phyloP scores from a whole-genome alignment of 2,888 invertebrate genomes.

The Synergus laeviventris region DNA sequence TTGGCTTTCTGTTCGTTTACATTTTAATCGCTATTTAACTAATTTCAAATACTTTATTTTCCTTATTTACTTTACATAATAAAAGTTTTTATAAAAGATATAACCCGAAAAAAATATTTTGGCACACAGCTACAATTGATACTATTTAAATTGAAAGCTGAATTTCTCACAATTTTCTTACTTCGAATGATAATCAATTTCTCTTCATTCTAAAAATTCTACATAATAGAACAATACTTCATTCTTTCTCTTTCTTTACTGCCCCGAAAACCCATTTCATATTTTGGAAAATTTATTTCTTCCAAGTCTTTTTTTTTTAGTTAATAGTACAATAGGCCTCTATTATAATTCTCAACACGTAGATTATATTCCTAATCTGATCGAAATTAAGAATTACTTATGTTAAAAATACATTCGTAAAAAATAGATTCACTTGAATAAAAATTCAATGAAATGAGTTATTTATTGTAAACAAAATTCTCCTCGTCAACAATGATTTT shows the following conservation, averaged over 20 bases:
- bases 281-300: not conserved
- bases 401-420: not conserved
- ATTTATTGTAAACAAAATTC: not conserved
- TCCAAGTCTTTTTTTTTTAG: not conserved
- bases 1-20: not conserved
- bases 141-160: not conserved
- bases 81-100: not conserved
- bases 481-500: not conserved
- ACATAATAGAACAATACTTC: not conserved
- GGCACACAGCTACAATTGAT: not conserved
- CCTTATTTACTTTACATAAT: not conserved
- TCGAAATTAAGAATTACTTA: not conserved
- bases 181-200: not conserved
- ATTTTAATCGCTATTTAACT: not conserved
- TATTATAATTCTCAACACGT: constrained; percentile 2
- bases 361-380: not conserved
- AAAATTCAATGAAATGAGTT: not conserved
- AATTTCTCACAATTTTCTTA: not conserved
- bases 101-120: not conserved
- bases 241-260: not conserved
- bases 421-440: not conserved
- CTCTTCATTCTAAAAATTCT: not conserved
- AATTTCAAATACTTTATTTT: not conserved
- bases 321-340: not conserved
- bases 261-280: not conserved